Base-by-base conservation (phyloP, 1,140 invertebrate genomes). In the Apis florea region DNA sequence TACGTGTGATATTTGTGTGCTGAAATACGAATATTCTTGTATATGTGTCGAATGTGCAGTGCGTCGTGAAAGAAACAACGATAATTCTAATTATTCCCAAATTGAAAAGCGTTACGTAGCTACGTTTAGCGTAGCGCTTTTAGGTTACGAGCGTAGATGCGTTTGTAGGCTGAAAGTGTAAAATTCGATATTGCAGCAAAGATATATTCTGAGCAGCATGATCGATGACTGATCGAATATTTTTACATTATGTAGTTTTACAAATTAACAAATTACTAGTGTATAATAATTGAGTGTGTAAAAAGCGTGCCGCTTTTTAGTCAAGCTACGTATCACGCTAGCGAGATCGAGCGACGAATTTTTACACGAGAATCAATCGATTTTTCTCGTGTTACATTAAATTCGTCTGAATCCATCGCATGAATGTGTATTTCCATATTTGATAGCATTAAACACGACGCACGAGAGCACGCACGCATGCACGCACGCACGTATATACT, bases 111-210 rank as follows among this genome's bases (percentile, higher is more conserved):
- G 61, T 63, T 15, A 26, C 61, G 26, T 63, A 63, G 61, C 15
- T 40, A 26, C 24, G 61, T 31, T 31, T 63, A 63, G 26, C 15
- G 61, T 31, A 63, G 61, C 26, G 61, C 61, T 63, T 61, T 63
- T 31, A 63, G 49, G 53, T 56, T 53, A 77, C 51, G 51, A 47
- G 74, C 26, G 63, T 67, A 53, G 63, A 31, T 54, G 47, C 74
- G 63, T 56, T 56, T 31, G 53, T 51, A 11, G 13, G 49, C 40
- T 31, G 61, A 66, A 51, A n/a, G 24, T 51, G 15, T 63, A 24
- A 26, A 31, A 63, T 15, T 63, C 61, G 61, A 63, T 63, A 26
- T 63, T 26, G 61, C 26, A 26, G 26, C 26, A 31, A 63, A 31
- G 17, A 31, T 17, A 63, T 17, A 17, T 26, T 63, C 15, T 26